Evolutionary conservation across 2,797 vertebrate genomes (phyloP), one percentile per base, ranked within the genome.

Genomic region (Zonotrichia albicollis): DNA sequence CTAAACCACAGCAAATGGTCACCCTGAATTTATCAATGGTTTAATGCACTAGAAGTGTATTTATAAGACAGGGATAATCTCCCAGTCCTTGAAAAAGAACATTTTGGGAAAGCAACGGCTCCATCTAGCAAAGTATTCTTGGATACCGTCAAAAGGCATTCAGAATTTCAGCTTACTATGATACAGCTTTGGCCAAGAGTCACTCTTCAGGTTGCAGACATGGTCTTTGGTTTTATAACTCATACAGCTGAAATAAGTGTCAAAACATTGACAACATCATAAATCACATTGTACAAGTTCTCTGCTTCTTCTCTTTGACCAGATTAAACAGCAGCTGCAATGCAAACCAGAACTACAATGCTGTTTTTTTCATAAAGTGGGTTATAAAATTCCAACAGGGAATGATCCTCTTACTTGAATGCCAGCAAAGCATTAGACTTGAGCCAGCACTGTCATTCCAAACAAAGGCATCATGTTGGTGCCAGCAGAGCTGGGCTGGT

Each of bases 41-140:
- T 86, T 94, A 87, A 80, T 77, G 74, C 27, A 65, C 34, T 65
- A 32, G 22, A 72, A 89, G 36, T 38, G n/a, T 84, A 85, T 65
- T 87, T 89, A 16, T 26, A 87, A 84, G 73, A 57, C 45, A 87
- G 38, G 65, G 50, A 64, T 93, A 34, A 94, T 93, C 65, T 84
- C 46, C 61, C 34, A 57, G 53, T 48, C 80, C 16, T 66, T 87
- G 68, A 57, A 71, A 68, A 77, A 79, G 4, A 68, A 26, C 30
- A 38, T 50, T 80, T 68, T 50, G 65, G 62, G 72, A 85, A 95
- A 89, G 65, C 78, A 83, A 46, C 65, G 83, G 79, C 75, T 90
- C 79, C 82, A 76, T 73, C 66, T 75, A 95, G 85, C 64, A 57
- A 80, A 92, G 22, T 36, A 54, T 64, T 87, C 57, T 71, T 40